Percentiles rank a stretch among this genome's conserved stretches.
phyloP scores from a whole-genome alignment of 1,140 invertebrate species.

The Ceratitis capitata region DNA sequence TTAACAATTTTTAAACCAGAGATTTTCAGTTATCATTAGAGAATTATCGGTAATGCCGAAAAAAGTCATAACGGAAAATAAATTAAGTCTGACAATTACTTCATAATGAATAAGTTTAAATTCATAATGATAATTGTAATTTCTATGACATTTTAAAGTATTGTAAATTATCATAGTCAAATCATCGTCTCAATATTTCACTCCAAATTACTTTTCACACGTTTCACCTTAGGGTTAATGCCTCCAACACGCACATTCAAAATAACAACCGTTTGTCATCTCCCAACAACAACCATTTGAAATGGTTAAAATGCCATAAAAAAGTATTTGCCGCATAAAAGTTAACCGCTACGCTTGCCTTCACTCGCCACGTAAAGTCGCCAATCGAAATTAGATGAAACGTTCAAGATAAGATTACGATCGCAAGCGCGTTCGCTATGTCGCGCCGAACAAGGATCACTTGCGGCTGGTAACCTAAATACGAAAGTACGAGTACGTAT shows the following conservation, averaged over 20 bases:
- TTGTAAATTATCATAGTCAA: neutral
- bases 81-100: no score
- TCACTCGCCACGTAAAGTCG: neutral
- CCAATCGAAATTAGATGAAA: neutral
- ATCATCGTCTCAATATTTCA: neutral
- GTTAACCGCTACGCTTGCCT: neutral
- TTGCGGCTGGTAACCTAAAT: conserved; percentile 15
- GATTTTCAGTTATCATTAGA: no score
- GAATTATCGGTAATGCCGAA: no score
- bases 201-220: neutral
- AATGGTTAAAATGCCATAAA: neutral
- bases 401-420: conserved; percentile 31
- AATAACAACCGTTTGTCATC: neutral
- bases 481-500: neutral
- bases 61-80: no score
- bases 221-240: neutral
- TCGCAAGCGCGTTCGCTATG: neutral
- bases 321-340: neutral
- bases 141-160: neutral
- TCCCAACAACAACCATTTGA: neutral
- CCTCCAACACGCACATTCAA: neutral
- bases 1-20: no score
- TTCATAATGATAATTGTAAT: neutral
- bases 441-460: conserved; percentile 17
- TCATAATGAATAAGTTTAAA: no score